Conservation (phyloP, 2,797 vertebrate genomes). For the Myotis myotis region DNA sequence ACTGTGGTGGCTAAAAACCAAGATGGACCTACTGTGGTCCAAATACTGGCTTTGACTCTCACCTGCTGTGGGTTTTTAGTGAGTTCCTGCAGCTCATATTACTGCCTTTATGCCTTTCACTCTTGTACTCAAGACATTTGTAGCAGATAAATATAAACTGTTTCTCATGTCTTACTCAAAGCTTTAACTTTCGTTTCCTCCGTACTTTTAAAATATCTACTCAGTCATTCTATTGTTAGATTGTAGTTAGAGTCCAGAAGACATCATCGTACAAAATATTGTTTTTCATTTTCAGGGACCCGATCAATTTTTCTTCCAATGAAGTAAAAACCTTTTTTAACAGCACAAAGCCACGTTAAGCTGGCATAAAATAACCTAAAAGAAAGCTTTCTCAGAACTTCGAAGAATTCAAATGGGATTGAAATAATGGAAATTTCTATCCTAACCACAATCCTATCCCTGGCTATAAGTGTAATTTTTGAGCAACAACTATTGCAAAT, state of each 20-base stretch:
- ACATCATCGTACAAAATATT: slow-evolving; percentile 12
- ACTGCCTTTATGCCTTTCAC: not conserved
- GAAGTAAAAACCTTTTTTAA: slow-evolving; percentile 36
- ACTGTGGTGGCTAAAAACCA: not conserved
- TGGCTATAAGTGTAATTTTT: not conserved
- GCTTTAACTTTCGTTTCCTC: not conserved
- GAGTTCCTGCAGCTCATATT: not conserved
- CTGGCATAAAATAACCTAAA: not conserved
- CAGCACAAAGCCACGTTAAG: slow-evolving; percentile 4
- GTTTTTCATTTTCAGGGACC: slow-evolving; percentile 32
- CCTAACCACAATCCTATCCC: not conserved
- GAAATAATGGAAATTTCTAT: slow-evolving; percentile 47
- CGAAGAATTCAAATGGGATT: slow-evolving; percentile 23
- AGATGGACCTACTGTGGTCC: not conserved
- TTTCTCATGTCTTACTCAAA: not conserved
- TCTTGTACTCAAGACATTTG: not conserved
- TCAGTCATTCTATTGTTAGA: not conserved
- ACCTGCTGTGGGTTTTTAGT: not conserved
- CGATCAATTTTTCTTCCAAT: slow-evolving; percentile 21
- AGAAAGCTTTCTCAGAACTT: not conserved
- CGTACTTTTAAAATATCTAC: not conserved
- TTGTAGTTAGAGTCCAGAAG: not conserved
- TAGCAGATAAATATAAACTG: not conserved
- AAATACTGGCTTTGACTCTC: not conserved
- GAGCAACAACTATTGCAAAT: not conserved